These are phyloP conservation scores for Habropoda laboriosa DNA, from an alignment of 1,140 invertebrate species.

Conservation along the genomic window DNA sequence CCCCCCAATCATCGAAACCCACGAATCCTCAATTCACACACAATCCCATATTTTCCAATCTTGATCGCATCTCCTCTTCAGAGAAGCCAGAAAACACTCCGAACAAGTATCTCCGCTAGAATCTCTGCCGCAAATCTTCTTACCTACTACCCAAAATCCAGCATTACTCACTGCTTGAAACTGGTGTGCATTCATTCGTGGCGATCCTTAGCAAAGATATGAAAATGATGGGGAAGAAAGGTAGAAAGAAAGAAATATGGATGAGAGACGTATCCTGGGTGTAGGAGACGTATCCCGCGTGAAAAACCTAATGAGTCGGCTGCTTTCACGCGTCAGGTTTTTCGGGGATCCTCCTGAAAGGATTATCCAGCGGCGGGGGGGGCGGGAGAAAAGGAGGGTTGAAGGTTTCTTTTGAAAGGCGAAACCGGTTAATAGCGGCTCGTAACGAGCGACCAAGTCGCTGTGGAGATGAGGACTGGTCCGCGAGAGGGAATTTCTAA, in stretches of 20 bases:
- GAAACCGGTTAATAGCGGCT: slow-evolving; percentile 15
- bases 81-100: too few species aligned
- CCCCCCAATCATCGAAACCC: too few species aligned
- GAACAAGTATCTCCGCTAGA: too few species aligned
- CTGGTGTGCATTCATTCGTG: background rate
- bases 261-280: background rate
- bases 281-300: background rate
- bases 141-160: background rate
- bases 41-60: too few species aligned
- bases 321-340: background rate
- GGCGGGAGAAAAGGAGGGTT: background rate
- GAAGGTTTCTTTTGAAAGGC: slow-evolving; percentile 23
- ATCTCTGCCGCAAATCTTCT: too few species aligned
- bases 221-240: background rate
- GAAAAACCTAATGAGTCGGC: background rate
- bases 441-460: slow-evolving; percentile 23
- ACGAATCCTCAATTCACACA: too few species aligned
- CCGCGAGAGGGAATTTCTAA: slow-evolving; percentile 35
- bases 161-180: background rate
- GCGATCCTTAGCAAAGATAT: too few species aligned
- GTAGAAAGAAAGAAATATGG: background rate
- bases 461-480: background rate
- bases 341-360: slow-evolving; percentile 2
- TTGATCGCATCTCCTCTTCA: too few species aligned
- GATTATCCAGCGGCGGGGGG: background rate